Percentiles rank a stretch among this genome's conserved stretches.
These are phyloP conservation scores for Galagoides demidoff DNA, from an alignment of 2,797 vertebrate species.

Conservation along the genomic window DNA sequence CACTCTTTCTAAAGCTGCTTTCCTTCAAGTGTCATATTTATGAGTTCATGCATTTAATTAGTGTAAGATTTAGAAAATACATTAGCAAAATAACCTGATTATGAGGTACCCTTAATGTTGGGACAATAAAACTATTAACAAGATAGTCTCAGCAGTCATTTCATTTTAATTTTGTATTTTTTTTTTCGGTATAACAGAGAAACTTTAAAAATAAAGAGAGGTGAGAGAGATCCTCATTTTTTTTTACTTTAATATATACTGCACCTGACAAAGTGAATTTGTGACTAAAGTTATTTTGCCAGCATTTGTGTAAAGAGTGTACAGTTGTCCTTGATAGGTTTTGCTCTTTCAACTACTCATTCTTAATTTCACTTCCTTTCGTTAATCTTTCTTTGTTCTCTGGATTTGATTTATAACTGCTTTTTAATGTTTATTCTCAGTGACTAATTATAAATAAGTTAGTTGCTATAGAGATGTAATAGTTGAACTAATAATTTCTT, in stretches of 20 bases:
- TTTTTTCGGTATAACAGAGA: too few relatives aligned
- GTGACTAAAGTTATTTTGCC: not conserved
- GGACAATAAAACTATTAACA: not conserved
- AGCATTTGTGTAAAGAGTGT: not conserved
- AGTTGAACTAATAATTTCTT: not conserved
- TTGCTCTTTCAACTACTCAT: not conserved
- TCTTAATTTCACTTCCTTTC: not conserved
- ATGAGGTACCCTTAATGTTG: not conserved
- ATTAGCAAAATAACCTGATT: not conserved
- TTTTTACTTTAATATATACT: slow-evolving; percentile 57
- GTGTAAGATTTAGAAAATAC: not conserved
- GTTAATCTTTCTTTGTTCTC: not conserved
- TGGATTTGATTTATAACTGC: not conserved
- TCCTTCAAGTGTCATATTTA: not conserved
- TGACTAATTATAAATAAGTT: slow-evolving; percentile 7
- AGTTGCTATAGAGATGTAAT: not conserved
- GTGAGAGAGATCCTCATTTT: not conserved
- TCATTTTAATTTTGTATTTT: slow-evolving; percentile 9
- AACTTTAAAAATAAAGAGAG: too few relatives aligned
- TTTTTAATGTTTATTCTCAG: slow-evolving; percentile 34
- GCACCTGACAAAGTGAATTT: slow-evolving; percentile 21
- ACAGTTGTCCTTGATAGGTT: not conserved
- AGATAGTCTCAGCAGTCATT: slow-evolving; percentile 48
- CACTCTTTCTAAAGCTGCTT: not conserved
- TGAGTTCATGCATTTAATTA: slow-evolving; percentile 39